These are phyloP conservation scores for Pristiophorus japonicus DNA, from an alignment of 2,113 vertebrate genomes.

Conservation along the genomic window DNA sequence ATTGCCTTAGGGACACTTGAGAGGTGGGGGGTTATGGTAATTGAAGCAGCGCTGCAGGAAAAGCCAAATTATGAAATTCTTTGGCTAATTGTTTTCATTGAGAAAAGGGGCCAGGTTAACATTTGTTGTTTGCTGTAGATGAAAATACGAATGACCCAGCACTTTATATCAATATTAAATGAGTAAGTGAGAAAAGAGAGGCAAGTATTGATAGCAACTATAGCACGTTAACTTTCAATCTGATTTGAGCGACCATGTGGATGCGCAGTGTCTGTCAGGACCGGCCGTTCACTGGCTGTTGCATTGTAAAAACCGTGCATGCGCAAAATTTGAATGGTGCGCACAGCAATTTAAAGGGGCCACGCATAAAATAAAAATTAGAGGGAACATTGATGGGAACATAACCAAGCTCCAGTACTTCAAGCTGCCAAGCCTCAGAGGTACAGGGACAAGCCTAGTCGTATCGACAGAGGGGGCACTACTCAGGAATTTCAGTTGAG, in stretches of 20 bases:
- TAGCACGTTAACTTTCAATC: background rate
- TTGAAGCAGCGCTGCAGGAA: background rate
- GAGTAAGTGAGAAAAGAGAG: background rate
- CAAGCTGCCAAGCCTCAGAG: background rate
- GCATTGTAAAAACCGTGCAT: too few relatives aligned
- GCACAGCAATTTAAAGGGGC: too few relatives aligned
- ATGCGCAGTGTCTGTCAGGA: too few relatives aligned
- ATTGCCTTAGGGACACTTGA: too few relatives aligned
- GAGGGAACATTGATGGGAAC: background rate
- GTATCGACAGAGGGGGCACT: background rate
- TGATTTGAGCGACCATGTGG: background rate
- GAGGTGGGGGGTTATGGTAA: background rate
- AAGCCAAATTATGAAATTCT: background rate
- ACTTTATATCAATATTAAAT: background rate
- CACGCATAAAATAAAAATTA: too few relatives aligned
- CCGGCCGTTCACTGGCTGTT: too few relatives aligned
- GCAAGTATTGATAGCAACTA: background rate
- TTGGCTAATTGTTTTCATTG: background rate
- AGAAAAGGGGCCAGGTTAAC: background rate
- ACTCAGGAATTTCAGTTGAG: background rate
- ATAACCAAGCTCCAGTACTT: background rate
- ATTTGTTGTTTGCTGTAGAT: background rate
- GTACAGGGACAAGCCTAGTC: background rate
- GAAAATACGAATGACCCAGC: background rate
- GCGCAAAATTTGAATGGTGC: too few relatives aligned